These are phyloP conservation scores for Calyptommatus sinebrachiatus DNA, from an alignment of 2,113 vertebrate species.

Conservation along the genomic window DNA sequence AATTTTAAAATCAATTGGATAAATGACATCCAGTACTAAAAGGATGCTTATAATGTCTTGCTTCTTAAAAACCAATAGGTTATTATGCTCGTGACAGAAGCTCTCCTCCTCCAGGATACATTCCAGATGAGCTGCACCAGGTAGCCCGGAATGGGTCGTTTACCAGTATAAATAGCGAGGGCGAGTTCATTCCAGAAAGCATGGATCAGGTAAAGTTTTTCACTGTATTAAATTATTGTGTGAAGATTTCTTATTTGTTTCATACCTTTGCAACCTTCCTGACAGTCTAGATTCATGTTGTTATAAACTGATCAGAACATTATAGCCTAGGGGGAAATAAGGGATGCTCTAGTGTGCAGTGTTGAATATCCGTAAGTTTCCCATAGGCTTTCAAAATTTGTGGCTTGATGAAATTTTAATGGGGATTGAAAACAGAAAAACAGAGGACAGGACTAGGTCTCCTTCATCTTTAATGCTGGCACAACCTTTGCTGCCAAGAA, in stretches of 20 bases:
- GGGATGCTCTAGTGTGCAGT: background rate
- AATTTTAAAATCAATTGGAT: background rate
- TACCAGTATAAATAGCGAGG: constrained; percentile 98
- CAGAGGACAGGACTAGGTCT: background rate
- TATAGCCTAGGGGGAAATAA: background rate
- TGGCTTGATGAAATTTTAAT: background rate
- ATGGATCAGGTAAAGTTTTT: constrained; percentile 89
- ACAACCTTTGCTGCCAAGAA: background rate
- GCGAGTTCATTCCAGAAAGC: constrained; percentile 98
- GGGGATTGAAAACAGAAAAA: background rate
- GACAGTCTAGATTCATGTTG: too few species aligned
- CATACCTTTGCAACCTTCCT: background rate
- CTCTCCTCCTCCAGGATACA: constrained; percentile 97
- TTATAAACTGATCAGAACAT: too few species aligned
- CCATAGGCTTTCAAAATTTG: background rate
- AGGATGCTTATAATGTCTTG: background rate
- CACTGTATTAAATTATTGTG: background rate
- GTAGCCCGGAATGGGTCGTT: constrained; percentile 96
- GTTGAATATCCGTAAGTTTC: background rate
- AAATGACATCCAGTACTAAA: background rate
- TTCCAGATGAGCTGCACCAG: constrained; percentile 94
- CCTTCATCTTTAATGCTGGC: background rate
- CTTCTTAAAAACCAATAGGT: constrained; percentile 68
- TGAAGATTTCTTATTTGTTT: background rate
- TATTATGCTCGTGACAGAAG: constrained; percentile 88